A percentile compares a stretch with the other conserved stretches of the same genome.
These are phyloP conservation scores for Monodelphis domestica DNA, from an alignment of 2,797 vertebrate genomes.

Conservation along the genomic window DNA sequence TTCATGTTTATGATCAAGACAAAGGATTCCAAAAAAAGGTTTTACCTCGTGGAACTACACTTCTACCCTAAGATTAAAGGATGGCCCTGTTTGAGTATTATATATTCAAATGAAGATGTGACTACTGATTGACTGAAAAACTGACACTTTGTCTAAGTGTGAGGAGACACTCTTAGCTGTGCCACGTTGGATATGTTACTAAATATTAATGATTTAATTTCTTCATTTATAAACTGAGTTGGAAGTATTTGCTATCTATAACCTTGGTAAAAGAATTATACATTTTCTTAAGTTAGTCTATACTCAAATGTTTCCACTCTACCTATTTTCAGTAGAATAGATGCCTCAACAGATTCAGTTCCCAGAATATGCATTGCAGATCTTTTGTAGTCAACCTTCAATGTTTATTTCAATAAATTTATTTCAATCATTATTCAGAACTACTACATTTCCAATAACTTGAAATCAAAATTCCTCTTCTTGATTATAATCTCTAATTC, in stretches of 20 bases:
- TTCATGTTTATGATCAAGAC: not conserved
- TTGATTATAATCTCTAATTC: not conserved
- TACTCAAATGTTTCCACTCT: not conserved
- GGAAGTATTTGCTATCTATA: not conserved
- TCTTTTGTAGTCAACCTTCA: not conserved
- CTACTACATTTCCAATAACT: not conserved
- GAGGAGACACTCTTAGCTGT: not conserved
- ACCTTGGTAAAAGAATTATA: not conserved
- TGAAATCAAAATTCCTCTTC: not conserved
- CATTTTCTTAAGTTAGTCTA: not conserved
- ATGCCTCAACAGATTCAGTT: not conserved
- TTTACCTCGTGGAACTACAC: not conserved
- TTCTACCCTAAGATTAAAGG: not conserved
- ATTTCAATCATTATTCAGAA: not conserved
- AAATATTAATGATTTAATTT: not conserved
- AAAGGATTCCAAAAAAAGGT: not conserved
- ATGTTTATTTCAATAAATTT: too few relatives aligned
- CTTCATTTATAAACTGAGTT: not conserved
- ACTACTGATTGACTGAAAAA: not conserved
- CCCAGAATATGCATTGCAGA: not conserved
- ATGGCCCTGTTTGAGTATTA: not conserved
- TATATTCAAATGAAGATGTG: not conserved
- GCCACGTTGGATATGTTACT: not conserved
- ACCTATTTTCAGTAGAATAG: not conserved
- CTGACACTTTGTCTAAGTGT: not conserved